A percentile compares a stretch with the other conserved stretches of the same genome.
Evolutionary conservation across 2,113 vertebrate species (phyloP).

Genomic region (Prinia subflava): DNA sequence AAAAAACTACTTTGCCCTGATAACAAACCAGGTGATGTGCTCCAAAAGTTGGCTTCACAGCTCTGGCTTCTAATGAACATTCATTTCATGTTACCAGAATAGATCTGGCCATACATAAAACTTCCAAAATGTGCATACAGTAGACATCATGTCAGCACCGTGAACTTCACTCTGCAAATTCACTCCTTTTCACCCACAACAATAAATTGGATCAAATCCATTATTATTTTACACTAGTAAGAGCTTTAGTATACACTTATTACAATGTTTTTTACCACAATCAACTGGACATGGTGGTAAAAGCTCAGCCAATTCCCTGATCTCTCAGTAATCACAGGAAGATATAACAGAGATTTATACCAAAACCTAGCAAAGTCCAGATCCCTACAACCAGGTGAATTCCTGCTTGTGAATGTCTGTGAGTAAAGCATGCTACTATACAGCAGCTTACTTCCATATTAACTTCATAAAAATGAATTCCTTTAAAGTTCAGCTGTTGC

Average conservation of each 20-base stretch:
- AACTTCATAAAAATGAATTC: not conserved
- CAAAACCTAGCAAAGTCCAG: not conserved
- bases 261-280: not conserved
- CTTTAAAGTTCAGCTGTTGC: not conserved
- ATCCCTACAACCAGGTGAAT: not conserved
- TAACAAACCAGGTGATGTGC: not conserved
- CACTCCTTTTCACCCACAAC: not conserved
- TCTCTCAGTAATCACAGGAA: not conserved
- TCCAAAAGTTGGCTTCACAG: not conserved
- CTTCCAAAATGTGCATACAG: rapidly evolving
- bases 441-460: not conserved
- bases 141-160: not conserved
- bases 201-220: not conserved
- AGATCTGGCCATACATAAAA: not conserved
- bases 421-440: not conserved
- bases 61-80: not conserved
- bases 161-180: not conserved
- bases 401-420: not conserved
- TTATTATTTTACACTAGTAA: not conserved
- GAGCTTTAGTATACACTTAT: not conserved
- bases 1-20: not conserved
- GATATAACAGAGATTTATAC: not conserved
- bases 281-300: not conserved
- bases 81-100: not conserved
- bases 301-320: not conserved